phyloP scores from a whole-genome alignment of 2,888 invertebrate genomes.

The Pristionchus arcanus region DNA sequence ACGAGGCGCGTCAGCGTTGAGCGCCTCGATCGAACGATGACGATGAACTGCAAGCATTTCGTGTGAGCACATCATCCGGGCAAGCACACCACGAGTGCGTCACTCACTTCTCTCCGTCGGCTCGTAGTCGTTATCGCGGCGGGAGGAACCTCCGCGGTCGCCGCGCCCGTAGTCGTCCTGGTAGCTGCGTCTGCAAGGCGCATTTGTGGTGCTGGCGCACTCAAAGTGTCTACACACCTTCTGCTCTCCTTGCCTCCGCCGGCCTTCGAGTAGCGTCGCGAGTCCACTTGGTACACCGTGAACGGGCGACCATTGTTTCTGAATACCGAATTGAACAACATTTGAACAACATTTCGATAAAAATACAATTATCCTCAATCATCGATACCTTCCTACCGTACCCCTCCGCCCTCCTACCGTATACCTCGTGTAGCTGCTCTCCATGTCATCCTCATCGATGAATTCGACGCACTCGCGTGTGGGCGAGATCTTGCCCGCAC shows the following conservation, averaged over 20 bases:
- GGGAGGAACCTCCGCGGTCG: background rate
- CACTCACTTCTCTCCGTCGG: slow-evolving; percentile 17
- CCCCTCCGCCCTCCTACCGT: background rate
- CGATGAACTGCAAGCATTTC: background rate
- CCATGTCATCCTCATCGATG: slow-evolving; percentile 41
- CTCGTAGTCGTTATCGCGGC: background rate
- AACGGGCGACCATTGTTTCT: slow-evolving; percentile 49
- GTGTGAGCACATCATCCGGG: background rate
- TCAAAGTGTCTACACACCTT: slow-evolving; percentile 23
- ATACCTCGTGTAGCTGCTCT: slow-evolving; percentile 51
- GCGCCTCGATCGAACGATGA: slow-evolving; percentile 4
- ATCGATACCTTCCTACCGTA: background rate
- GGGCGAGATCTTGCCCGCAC: slow-evolving; percentile 64
- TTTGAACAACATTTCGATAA: too few species aligned
- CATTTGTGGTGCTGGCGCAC: background rate
- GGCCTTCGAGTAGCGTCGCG: background rate
- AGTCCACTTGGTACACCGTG: slow-evolving; percentile 50
- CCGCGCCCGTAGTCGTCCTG: slow-evolving; percentile 24
- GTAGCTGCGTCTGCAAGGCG: slow-evolving; percentile 47
- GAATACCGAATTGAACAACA: background rate
- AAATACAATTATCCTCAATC: too few species aligned
- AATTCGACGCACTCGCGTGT: slow-evolving; percentile 58
- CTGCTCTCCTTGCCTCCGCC: slow-evolving; percentile 19
- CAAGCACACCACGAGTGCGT: background rate
- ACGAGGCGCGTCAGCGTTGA: slow-evolving; percentile 18